Base-by-base conservation (phyloP, 2,888 invertebrate species). In the Xylocampa areola region DNA sequence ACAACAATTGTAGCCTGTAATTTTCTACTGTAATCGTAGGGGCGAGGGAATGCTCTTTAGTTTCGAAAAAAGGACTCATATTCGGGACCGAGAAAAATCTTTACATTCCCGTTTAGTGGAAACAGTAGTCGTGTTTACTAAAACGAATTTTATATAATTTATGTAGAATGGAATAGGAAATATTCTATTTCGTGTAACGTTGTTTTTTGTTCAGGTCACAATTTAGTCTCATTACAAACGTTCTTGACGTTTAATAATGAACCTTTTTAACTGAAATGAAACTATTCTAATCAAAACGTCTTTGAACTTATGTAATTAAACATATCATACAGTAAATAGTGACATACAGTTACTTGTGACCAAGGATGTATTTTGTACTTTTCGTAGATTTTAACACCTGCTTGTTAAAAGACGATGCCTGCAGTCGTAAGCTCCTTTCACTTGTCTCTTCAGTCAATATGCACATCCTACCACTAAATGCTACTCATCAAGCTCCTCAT, bases 1-100 rank as follows among this genome's bases (percentile, higher is more conserved):
- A 68, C 55, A 68, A 65, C 65, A 73, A 64, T 68, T 55, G 62
- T 63, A 52, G 52, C 30, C 63, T 69, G 57, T 63, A 69, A 72
- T 73, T 72, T 67, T 64, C 51, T 37, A 30, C 45, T 47, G 62
- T 62, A 63, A 63, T 59, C 66, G 57, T 44, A 53, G 59, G 32
- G 44, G 51, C 59, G 53, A 44, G 64, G 25, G 45, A 61, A 67
- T 67, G 45, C 49, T 61, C 45, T 67, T 54, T 49, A 67, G 65
- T 67, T 67, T 54, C 21, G 32, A 55, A 67, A 65, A 60, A 64
- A 60, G 17, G 13, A 19, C 30, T 14, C 10, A 30, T 52, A 33
- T 41, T 43, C 43, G 40, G 50, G 40, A 43, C 60, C 43, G 47
- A 14, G 52, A 44, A 64, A 48, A 66, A 66, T 60, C 60, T 66